These are phyloP conservation scores for Schizopygopsis malacanthus DNA, from an alignment of 2,797 vertebrate genomes.

Conservation along the genomic window DNA sequence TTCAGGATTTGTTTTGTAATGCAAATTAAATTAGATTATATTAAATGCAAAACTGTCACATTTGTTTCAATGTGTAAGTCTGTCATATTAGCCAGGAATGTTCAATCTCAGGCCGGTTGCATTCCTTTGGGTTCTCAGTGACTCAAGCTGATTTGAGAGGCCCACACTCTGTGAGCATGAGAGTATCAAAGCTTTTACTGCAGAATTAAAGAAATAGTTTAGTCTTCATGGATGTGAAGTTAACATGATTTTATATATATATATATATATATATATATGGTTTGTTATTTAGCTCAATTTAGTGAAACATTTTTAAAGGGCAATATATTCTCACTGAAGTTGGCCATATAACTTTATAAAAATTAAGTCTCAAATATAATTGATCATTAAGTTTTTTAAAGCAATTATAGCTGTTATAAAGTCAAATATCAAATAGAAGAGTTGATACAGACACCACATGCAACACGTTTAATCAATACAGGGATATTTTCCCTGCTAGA, in stretches of 20 bases:
- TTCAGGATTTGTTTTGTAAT: conserved; percentile 63
- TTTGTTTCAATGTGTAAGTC: conserved; percentile 37
- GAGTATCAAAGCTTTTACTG: not conserved
- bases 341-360: no score
- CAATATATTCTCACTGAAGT: no score
- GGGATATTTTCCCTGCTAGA: not conserved
- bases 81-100: conserved; percentile 25
- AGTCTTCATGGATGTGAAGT: not conserved
- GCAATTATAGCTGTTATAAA: not conserved
- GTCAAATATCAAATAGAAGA: not conserved
- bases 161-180: not conserved
- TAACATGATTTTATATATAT: not conserved
- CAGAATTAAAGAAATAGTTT: not conserved
- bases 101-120: not conserved
- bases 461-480: not conserved
- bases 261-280: no score
- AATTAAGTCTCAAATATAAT: not conserved
- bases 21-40: conserved; percentile 74
- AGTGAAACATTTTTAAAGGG: no score
- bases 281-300: no score
- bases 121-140: conserved; percentile 4
- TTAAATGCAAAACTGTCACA: conserved; percentile 95
- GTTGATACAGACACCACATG: no score
- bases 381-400: not conserved
- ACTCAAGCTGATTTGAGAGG: not conserved